phyloP scores from a whole-genome alignment of 2,797 vertebrate species.

The Philypnodon macrostomus region DNA sequence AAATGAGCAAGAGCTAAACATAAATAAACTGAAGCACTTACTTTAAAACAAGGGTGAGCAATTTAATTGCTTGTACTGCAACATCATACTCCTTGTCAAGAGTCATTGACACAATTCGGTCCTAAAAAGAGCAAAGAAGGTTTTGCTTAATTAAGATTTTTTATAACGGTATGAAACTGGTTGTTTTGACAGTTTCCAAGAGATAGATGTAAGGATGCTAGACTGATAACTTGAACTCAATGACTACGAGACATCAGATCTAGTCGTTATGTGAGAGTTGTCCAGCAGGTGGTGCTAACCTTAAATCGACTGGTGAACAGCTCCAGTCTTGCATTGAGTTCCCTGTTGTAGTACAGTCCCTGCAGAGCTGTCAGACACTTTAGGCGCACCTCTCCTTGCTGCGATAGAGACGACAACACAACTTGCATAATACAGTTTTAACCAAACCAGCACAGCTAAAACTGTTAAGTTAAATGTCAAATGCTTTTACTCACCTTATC shows the following conservation, averaged over 20 bases:
- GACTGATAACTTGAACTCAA: background rate
- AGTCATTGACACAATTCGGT: slow-evolving; percentile 99
- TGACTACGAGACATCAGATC: background rate
- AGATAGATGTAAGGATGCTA: too few relatives aligned
- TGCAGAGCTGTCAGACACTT: slow-evolving; percentile 98
- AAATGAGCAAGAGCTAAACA: slow-evolving; percentile 1
- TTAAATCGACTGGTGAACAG: slow-evolving; percentile 99
- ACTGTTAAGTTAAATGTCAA: background rate
- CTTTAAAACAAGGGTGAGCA: slow-evolving; percentile 98
- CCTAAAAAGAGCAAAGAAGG: slow-evolving; percentile 71
- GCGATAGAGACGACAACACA: slow-evolving; percentile 21
- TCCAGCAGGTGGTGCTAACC: slow-evolving; percentile 80
- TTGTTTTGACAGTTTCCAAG: too few relatives aligned
- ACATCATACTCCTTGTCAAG: slow-evolving; percentile 99
- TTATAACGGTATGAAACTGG: too few relatives aligned
- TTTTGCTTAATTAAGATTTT: background rate
- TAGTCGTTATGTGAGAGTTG: slow-evolving; percentile 20
- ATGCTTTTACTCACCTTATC: slow-evolving; percentile 84
- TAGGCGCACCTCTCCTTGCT: slow-evolving; percentile 98
- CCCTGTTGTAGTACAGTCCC: slow-evolving; percentile 98
- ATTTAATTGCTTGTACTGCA: slow-evolving; percentile 99
- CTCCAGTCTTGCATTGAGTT: slow-evolving; percentile 96
- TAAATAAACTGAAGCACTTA: slow-evolving; percentile 74
- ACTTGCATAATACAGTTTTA: background rate
- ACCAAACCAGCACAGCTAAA: too few relatives aligned